phyloP scores from a whole-genome alignment of 2,797 vertebrate genomes.

The Taenioides sp. region DNA sequence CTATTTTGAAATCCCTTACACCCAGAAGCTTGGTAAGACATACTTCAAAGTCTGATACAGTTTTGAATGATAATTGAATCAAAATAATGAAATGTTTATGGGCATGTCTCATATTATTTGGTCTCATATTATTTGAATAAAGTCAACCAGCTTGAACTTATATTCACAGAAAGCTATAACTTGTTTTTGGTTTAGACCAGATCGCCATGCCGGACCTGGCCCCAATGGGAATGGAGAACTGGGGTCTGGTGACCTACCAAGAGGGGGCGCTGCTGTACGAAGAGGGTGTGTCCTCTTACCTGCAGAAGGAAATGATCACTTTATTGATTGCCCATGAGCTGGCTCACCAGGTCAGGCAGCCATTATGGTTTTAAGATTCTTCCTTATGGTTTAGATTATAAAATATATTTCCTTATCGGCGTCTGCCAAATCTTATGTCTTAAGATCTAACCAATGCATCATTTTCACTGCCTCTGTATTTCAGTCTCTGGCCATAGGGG shows the following conservation, averaged over 20 bases:
- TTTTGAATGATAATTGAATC: too few relatives aligned
- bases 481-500: background rate
- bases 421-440: background rate
- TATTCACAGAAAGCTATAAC: background rate
- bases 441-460: background rate
- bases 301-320: slow-evolving; percentile 56
- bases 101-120: background rate
- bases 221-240: slow-evolving; percentile 75
- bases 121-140: background rate
- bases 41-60: background rate
- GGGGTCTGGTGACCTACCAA: slow-evolving; percentile 77
- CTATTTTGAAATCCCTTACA: slow-evolving; percentile 33
- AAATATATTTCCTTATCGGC: background rate
- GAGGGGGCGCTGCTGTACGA: slow-evolving; percentile 70
- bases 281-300: slow-evolving; percentile 53
- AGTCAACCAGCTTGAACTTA: background rate
- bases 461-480: background rate
- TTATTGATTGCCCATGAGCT: slow-evolving; percentile 72
- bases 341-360: slow-evolving; percentile 76
- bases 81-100: background rate
- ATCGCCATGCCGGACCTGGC: slow-evolving; percentile 73
- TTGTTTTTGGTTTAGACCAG: slow-evolving; percentile 65
- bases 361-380: background rate
- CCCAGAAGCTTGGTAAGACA: slow-evolving; percentile 63
- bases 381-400: background rate